Evolutionary conservation across 2,888 invertebrate genomes (phyloP), one percentile per base, ranked within the genome.

Genomic region (Tinea pellionella): DNA sequence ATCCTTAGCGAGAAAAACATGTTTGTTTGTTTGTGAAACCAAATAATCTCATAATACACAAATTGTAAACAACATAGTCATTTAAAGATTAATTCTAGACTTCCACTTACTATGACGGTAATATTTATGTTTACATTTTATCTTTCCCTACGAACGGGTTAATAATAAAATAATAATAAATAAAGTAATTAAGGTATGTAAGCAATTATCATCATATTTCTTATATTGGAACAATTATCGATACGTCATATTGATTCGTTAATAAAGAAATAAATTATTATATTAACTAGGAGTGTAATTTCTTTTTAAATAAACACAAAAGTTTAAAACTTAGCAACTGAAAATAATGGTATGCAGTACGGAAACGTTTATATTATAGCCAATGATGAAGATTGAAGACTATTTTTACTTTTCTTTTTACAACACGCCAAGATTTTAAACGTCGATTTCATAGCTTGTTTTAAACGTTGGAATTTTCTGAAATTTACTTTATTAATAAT

Each of bases 11-110:
- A 53, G 53, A 53, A 24, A 53, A 53, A 53, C 53, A 53, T 53
- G 53, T 53, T 53, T 53, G 53, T 53, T 53, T 53, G 18, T 53
- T 53, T 53, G 11, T 51, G 3, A n/a, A n/a, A n/a, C n/a, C n/a
- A 11, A 37, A 37, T 37, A 37, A 37, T 9, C 37, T 37, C 2
- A 37, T 37, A 37, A n/a, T 37, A 2, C 9, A 37, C 37, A 12
- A 37, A 37, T 37, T 37, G 37, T 37, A 37, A 37, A 37, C 37
- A 37, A 12, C 9, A 9, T 37, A 37, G n/a, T n/a, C n/a, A 12
- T 37, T 37, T 37, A 37, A 37, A 37, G n/a, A 37, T 37, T 37
- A 37, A 37, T 37, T 24, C 24, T 24, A 24, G 24, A 24, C 24
- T 37, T 37, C 37, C 37, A 37, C 37, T 37, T 37, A 37, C 37